Percentiles rank a stretch among this genome's conserved stretches.
phyloP scores from a whole-genome alignment of 2,888 invertebrate species.

The Leptinotarsa juncta region DNA sequence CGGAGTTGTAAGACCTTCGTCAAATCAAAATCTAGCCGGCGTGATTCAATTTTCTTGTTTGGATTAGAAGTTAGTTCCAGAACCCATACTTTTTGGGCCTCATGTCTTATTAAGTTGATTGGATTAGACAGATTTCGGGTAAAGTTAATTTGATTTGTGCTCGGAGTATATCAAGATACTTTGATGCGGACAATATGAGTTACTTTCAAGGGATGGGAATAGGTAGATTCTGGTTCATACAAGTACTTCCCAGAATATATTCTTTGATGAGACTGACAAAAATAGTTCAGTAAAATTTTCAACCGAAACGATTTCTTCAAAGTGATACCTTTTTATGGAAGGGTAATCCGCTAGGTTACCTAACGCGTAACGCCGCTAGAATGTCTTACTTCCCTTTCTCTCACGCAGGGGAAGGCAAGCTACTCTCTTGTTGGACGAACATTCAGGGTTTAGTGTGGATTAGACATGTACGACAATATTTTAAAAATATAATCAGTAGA shows the following conservation, averaged over 20 bases:
- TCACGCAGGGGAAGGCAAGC: too few species aligned
- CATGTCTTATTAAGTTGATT: conserved; percentile 12
- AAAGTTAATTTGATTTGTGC: conserved; percentile 17
- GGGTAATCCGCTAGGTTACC: too few species aligned
- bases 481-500: too few species aligned
- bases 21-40: conserved; percentile 23
- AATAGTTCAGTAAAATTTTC: not conserved
- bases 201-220: not conserved
- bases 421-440: too few species aligned
- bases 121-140: conserved; percentile 14
- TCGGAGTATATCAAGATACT: conserved; percentile 1
- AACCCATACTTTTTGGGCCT: conserved; percentile 8
- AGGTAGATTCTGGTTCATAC: too few species aligned
- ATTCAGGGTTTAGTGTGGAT: too few species aligned
- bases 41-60: conserved; percentile 24
- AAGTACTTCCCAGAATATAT: not conserved
- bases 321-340: too few species aligned
- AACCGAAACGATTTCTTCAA: too few species aligned
- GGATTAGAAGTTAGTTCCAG: conserved; percentile 21
- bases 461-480: too few species aligned
- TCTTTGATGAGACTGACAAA: not conserved
- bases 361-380: too few species aligned
- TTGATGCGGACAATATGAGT: not conserved
- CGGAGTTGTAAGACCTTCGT: conserved; percentile 22
- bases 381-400: too few species aligned